Base-by-base conservation (phyloP, 2,888 invertebrate genomes). In the Oconnorella tubifera region DNA sequence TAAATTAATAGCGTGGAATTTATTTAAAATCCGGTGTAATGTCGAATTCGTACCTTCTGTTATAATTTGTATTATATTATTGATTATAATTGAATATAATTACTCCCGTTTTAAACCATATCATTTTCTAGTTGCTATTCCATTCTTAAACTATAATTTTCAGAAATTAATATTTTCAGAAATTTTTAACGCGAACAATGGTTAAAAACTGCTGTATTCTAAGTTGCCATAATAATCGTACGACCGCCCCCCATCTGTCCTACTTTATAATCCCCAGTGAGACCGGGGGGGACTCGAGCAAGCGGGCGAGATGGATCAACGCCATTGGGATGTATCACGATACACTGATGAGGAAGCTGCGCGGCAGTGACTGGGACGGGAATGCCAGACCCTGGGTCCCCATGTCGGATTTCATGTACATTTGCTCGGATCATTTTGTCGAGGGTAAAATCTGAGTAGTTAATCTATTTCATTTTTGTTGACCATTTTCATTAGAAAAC, bases 141-240 rank as follows among this genome's bases (percentile, higher is more conserved):
- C n/a, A n/a, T n/a, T n/a, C n/a, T n/a, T n/a, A n/a, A n/a, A n/a
- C n/a, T n/a, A n/a, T n/a, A n/a, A n/a, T n/a, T n/a, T n/a, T n/a
- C n/a, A n/a, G n/a, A n/a, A n/a, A n/a, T n/a, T n/a, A n/a, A n/a
- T n/a, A n/a, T n/a, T n/a, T n/a, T n/a, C n/a, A n/a, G n/a, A n/a
- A n/a, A n/a, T n/a, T n/a, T 40, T 40, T 40, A 19, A 19, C 40
- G 40, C 40, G 10, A 14, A 40, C 40, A 40, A 59, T 59, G 59
- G 59, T 59, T 6, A 59, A 59, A 59, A 32, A 33, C 32, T 59
- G 59, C 27, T 59, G 59, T 40, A 40, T 59, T 14, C 32, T 25
- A 40, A 59, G 40, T 19, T 59, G 59, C 28, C 25, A 59, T 40
- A 59, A 59, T 40, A 32, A 33, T 25, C 33, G 59, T 25, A 59